A percentile compares a stretch with the other conserved stretches of the same genome.
These are phyloP conservation scores for Dicycla oo DNA, from an alignment of 2,888 invertebrate species.

Conservation along the genomic window DNA sequence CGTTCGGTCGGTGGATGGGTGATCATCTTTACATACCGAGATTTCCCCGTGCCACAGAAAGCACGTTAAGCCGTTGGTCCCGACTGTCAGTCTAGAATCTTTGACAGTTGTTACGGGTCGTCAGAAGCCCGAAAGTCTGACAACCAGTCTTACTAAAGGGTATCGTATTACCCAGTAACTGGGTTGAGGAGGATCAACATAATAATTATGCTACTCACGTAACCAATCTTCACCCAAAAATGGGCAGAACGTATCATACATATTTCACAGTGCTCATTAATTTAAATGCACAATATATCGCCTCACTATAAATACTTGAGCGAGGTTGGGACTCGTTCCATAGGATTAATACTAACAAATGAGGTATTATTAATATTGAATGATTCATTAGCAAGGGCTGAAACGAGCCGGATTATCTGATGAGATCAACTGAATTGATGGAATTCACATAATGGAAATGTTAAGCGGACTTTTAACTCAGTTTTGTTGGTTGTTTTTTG, in stretches of 20 bases:
- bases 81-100: too few species aligned
- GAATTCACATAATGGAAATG: constrained; percentile 52
- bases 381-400: constrained; percentile 67
- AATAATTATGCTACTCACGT: constrained; percentile 28
- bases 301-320: constrained; percentile 65
- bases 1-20: too few species aligned
- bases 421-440: constrained; percentile 57
- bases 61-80: too few species aligned
- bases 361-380: constrained; percentile 75
- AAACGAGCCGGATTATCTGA: constrained; percentile 61
- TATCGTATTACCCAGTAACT: too few species aligned
- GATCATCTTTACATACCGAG: too few species aligned
- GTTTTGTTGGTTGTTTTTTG: constrained; percentile 24
- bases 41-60: too few species aligned
- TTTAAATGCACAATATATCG: constrained; percentile 72
- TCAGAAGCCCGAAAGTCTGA: too few species aligned
- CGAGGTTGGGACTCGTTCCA: constrained; percentile 54
- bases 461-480: constrained; percentile 16
- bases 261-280: constrained; percentile 74
- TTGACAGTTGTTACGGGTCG: too few species aligned
- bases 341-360: constrained; percentile 73
- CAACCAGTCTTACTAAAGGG: too few species aligned
- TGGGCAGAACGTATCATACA: constrained; percentile 68
- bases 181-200: too few species aligned
- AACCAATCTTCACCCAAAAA: constrained; percentile 43